Evolutionary conservation across 1,140 invertebrate species (phyloP).

Genomic region (Neoseiulus cucumeris): DNA sequence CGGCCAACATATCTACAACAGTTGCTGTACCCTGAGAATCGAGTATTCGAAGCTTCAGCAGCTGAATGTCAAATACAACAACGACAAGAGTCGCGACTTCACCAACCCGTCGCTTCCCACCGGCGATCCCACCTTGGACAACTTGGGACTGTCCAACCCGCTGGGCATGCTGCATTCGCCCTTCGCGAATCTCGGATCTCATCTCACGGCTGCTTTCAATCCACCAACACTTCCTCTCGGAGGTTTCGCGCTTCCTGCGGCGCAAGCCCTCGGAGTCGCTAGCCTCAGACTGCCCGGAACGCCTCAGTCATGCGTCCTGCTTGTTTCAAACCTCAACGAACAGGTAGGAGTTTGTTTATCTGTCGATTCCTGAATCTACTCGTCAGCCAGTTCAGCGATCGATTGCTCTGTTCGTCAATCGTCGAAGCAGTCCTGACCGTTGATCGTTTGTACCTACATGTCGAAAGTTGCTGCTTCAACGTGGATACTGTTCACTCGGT

Average conservation of each 20-base stretch:
- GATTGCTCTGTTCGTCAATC: background rate
- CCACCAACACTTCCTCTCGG: slow-evolving; percentile 28
- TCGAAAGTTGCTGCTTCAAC: background rate
- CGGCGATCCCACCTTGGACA: slow-evolving; percentile 52
- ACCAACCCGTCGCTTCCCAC: slow-evolving; percentile 90
- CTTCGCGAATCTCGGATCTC: slow-evolving; percentile 48
- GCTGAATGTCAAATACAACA: slow-evolving; percentile 97
- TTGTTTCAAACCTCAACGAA: slow-evolving; percentile 21
- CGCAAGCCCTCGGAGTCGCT: slow-evolving; percentile 17
- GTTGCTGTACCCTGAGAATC: slow-evolving; percentile 94
- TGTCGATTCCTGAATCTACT: background rate
- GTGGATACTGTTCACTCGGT: slow-evolving; percentile 13
- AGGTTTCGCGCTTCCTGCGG: slow-evolving; percentile 17
- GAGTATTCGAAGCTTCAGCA: slow-evolving; percentile 95
- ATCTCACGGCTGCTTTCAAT: slow-evolving; percentile 40
- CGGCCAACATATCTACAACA: slow-evolving; percentile 97
- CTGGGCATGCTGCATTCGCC: slow-evolving; percentile 60
- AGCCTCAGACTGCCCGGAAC: slow-evolving; percentile 47
- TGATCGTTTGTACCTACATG: too few species aligned
- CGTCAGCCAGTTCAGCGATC: slow-evolving; percentile 12
- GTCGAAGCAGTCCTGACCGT: too few species aligned
- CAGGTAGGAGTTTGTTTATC: slow-evolving; percentile 15
- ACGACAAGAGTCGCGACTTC: slow-evolving; percentile 96
- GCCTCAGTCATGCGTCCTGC: slow-evolving; percentile 43
- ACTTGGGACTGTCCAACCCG: slow-evolving; percentile 32